Evolutionary conservation across 1,140 invertebrate species (phyloP).

Genomic region (Oncopodura yosiiana): DNA sequence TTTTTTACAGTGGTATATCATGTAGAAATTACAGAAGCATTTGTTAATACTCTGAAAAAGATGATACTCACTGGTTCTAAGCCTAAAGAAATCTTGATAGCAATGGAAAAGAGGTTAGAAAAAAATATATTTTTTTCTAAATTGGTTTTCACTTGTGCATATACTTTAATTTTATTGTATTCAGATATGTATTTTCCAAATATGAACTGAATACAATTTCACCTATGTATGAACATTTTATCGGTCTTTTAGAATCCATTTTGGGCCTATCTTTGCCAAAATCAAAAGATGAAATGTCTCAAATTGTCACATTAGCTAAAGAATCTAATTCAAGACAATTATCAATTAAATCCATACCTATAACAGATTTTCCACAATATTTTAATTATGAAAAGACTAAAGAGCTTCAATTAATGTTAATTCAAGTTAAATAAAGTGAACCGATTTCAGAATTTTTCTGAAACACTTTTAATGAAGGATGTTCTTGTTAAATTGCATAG

Average conservation of each 20-base stretch:
- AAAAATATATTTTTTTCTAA: not conserved
- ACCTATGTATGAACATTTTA: slow-evolving; percentile 74
- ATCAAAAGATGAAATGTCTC: not conserved
- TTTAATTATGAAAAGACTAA: slow-evolving; percentile 69
- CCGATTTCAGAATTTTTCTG: too few relatives aligned
- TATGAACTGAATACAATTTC: slow-evolving; percentile 65
- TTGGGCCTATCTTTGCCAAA: slow-evolving; percentile 40
- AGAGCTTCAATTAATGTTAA: too few relatives aligned
- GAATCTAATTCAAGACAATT: slow-evolving; percentile 13
- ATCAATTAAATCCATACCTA: slow-evolving; percentile 40
- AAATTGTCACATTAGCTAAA: slow-evolving; percentile 19
- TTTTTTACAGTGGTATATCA: slow-evolving; percentile 69
- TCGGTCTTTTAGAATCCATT: slow-evolving; percentile 48
- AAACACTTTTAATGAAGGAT: too few relatives aligned
- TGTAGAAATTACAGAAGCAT: slow-evolving; percentile 68
- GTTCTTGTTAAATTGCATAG: too few relatives aligned
- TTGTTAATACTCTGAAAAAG: slow-evolving; percentile 61
- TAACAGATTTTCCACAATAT: slow-evolving; percentile 64
- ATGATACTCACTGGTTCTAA: slow-evolving; percentile 44
- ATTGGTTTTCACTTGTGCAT: too few relatives aligned
- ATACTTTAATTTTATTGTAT: slow-evolving; percentile 29
- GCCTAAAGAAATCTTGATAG: slow-evolving; percentile 59
- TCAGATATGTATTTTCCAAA: slow-evolving; percentile 66
- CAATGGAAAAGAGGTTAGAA: slow-evolving; percentile 65
- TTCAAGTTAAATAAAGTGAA: too few relatives aligned